Percentiles rank a stretch among this genome's conserved stretches.
These are phyloP conservation scores for Merluccius polli DNA, from an alignment of 2,797 vertebrate genomes.

Conservation along the genomic window DNA sequence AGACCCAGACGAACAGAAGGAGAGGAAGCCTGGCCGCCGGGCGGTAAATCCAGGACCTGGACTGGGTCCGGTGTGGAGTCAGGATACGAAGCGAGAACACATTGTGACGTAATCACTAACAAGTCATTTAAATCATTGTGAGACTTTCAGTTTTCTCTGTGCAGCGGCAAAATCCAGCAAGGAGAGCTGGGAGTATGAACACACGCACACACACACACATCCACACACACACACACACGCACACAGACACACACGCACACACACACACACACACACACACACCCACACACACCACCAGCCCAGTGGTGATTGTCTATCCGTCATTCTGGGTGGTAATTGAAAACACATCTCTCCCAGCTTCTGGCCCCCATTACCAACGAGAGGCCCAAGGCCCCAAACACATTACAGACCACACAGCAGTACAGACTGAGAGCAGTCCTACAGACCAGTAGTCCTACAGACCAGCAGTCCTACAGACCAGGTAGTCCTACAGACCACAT, in stretches of 20 bases:
- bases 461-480: background rate
- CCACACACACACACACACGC: background rate
- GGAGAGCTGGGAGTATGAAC: background rate
- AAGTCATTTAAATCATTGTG: background rate
- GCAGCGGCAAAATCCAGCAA: slow-evolving; percentile 45
- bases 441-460: too few species aligned
- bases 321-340: slow-evolving; percentile 72
- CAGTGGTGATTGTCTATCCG: slow-evolving; percentile 61
- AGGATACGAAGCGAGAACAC: background rate
- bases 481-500: background rate
- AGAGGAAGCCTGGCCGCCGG: background rate
- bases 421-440: background rate
- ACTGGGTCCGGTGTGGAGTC: background rate
- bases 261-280: slow-evolving; percentile 7
- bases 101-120: background rate
- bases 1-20: too few species aligned
- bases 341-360: slow-evolving; percentile 66
- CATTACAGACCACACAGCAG: slow-evolving; percentile 1
- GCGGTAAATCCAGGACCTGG: background rate
- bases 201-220: background rate
- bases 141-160: background rate
- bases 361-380: slow-evolving; percentile 65
- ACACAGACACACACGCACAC: slow-evolving; percentile 3
- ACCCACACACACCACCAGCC: background rate
- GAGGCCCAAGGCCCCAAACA: slow-evolving; percentile 44